Conservation (phyloP, 2,888 invertebrate genomes). For the Nymphalis polychloros region DNA sequence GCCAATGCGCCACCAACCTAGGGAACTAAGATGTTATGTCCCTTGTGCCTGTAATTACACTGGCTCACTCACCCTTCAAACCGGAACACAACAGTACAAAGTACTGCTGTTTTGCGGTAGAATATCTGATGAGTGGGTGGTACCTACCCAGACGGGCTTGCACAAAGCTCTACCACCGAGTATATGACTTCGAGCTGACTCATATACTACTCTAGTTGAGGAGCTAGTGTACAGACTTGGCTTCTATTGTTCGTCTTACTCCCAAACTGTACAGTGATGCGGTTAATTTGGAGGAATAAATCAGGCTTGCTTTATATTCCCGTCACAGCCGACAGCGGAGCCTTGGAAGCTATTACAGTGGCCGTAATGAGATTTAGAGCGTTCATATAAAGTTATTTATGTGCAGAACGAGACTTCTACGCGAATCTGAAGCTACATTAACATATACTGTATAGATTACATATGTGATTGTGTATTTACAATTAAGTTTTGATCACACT, state of each 20-base stretch:
- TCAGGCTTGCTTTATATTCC: conserved; percentile 75
- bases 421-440: conserved; percentile 36
- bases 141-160: too few relatives aligned
- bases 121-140: too few relatives aligned
- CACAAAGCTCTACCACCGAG: too few relatives aligned
- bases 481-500: neutral
- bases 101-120: too few relatives aligned
- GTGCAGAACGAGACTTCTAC: conserved; percentile 57
- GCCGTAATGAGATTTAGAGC: conserved; percentile 78
- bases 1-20: too few relatives aligned
- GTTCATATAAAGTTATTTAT: conserved; percentile 79
- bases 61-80: too few relatives aligned
- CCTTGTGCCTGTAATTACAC: too few relatives aligned
- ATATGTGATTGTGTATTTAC: neutral
- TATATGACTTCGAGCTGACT: neutral
- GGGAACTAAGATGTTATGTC: too few relatives aligned
- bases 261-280: conserved; percentile 53
- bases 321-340: conserved; percentile 72
- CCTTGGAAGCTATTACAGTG: conserved; percentile 75
- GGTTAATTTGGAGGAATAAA: conserved; percentile 71
- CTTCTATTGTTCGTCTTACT: conserved; percentile 24
- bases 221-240: conserved; percentile 32
- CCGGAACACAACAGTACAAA: too few relatives aligned
- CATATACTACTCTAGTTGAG: neutral
- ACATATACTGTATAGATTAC: conserved; percentile 10